Conservation (phyloP, 1,140 invertebrate species). For the Melitaea cinxia region DNA sequence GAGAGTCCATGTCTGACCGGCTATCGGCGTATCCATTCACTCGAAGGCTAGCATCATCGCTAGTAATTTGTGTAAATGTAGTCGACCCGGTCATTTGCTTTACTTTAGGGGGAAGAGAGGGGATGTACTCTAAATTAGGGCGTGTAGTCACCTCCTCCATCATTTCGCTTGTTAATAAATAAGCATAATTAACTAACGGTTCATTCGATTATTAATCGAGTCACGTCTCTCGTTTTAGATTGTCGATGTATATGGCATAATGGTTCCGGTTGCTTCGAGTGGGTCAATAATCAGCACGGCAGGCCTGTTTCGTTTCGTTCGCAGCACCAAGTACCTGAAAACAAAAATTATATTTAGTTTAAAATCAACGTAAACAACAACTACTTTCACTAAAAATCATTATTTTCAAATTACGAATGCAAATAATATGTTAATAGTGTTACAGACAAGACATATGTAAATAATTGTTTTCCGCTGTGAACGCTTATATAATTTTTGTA, state of each 20-base stretch:
- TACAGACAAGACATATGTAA: neutral
- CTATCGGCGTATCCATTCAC: slow-evolving; percentile 63
- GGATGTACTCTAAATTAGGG: slow-evolving; percentile 70
- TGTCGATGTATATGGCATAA: slow-evolving; percentile 76
- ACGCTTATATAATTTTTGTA: neutral
- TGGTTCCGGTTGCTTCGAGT: slow-evolving; percentile 71
- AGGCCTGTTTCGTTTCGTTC: slow-evolving; percentile 57
- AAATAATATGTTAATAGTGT: neutral
- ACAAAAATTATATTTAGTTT: slow-evolving; percentile 35
- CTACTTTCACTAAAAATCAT: neutral
- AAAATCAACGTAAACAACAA: neutral
- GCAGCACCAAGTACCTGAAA: slow-evolving; percentile 64
- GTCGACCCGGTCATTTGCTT: slow-evolving; percentile 65
- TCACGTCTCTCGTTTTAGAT: slow-evolving; percentile 65
- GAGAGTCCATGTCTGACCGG: slow-evolving; percentile 62
- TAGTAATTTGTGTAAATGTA: slow-evolving; percentile 74
- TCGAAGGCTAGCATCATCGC: slow-evolving; percentile 54
- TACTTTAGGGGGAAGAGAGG: slow-evolving; percentile 64
- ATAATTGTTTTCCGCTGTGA: neutral
- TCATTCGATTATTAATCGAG: slow-evolving; percentile 60
- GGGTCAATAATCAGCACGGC: slow-evolving; percentile 67
- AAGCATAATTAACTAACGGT: slow-evolving; percentile 74
- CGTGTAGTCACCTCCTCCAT: slow-evolving; percentile 73
- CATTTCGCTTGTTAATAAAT: slow-evolving; percentile 63
- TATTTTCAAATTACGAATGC: neutral